These are phyloP conservation scores for Melanotaenia pygmaea DNA, from an alignment of 2,797 vertebrate species.

Conservation along the genomic window DNA sequence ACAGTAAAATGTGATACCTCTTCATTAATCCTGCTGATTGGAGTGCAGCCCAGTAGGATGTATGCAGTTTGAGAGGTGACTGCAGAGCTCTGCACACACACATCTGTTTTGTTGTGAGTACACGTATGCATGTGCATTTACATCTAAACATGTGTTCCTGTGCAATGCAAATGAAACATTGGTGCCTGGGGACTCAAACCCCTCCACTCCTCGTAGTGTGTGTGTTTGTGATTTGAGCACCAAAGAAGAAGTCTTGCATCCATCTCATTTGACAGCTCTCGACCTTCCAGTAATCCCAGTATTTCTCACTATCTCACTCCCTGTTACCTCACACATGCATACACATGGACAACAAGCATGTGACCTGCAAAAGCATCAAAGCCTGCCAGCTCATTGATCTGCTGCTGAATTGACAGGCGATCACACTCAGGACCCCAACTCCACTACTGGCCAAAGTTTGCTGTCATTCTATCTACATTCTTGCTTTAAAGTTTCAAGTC, in stretches of 20 bases:
- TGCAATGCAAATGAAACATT: conserved; percentile 45
- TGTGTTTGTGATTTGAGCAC: conserved; percentile 60
- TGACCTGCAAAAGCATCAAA: conserved; percentile 75
- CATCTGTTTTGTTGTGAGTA: conserved; percentile 48
- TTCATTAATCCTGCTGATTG: conserved; percentile 83
- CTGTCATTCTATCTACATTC: conserved; percentile 66
- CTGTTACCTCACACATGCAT: conserved; percentile 63
- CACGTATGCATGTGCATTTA: conserved; percentile 39
- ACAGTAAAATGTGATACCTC: conserved; percentile 80
- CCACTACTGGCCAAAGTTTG: conserved; percentile 58
- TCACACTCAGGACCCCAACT: conserved; percentile 63
- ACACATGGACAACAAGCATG: conserved; percentile 59
- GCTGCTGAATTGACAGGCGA: conserved; percentile 62
- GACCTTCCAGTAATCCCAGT: conserved; percentile 78
- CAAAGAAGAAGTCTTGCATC: conserved; percentile 77
- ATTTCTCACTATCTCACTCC: conserved; percentile 79
- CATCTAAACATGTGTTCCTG: conserved; percentile 37
- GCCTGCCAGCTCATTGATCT: conserved; percentile 69
- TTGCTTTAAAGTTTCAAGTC: conserved; percentile 58
- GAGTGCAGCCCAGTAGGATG: conserved; percentile 74
- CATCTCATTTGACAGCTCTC: conserved; percentile 78
- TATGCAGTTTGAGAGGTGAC: conserved; percentile 59
- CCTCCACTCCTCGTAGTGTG: conserved; percentile 48
- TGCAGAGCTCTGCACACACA: conserved; percentile 33
- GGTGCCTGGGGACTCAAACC: conserved; percentile 63